Evolutionary conservation across 2,113 vertebrate genomes (phyloP).

Genomic region (Glaucomys volans): DNA sequence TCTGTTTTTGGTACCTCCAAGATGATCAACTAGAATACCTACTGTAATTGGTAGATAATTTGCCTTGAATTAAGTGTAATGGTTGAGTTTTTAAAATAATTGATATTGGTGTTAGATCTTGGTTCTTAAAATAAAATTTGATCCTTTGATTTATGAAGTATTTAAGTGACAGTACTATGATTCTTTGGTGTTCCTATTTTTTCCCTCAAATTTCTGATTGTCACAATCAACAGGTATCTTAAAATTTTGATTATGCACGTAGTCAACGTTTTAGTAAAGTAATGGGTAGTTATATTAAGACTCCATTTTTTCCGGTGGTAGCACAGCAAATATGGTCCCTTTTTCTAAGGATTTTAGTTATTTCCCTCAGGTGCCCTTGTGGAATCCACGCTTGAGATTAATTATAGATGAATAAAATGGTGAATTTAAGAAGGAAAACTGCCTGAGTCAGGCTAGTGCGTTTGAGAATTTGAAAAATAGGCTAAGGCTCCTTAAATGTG

Average conservation of each 20-base stretch:
- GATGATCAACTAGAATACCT: conserved; percentile 19
- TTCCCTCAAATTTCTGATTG: background rate
- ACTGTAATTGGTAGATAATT: conserved; percentile 6
- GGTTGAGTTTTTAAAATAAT: conserved; percentile 44
- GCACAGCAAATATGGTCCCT: background rate
- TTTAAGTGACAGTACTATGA: background rate
- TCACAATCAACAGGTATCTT: conserved; percentile 66
- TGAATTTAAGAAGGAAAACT: conserved; percentile 43
- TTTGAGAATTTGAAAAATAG: conserved; percentile 53
- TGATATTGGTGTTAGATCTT: conserved; percentile 11
- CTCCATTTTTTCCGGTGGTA: conserved; percentile 32
- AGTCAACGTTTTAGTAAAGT: background rate
- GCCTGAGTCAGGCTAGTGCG: background rate
- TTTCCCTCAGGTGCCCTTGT: background rate
- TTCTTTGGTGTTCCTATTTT: background rate
- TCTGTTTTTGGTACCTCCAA: conserved; percentile 11
- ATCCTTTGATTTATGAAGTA: conserved; percentile 29
- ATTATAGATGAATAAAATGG: conserved; percentile 26
- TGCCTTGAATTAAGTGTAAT: conserved; percentile 21
- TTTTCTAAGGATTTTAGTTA: conserved; percentile 25
- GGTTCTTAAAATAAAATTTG: conserved; percentile 8
- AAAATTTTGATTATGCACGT: background rate
- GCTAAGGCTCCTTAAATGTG: background rate
- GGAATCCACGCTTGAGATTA: conserved; percentile 18
- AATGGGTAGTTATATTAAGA: background rate